A percentile compares a stretch with the other conserved stretches of the same genome.
These are phyloP conservation scores for Actinemys pallida DNA, from an alignment of 2,113 vertebrate genomes.

Conservation along the genomic window DNA sequence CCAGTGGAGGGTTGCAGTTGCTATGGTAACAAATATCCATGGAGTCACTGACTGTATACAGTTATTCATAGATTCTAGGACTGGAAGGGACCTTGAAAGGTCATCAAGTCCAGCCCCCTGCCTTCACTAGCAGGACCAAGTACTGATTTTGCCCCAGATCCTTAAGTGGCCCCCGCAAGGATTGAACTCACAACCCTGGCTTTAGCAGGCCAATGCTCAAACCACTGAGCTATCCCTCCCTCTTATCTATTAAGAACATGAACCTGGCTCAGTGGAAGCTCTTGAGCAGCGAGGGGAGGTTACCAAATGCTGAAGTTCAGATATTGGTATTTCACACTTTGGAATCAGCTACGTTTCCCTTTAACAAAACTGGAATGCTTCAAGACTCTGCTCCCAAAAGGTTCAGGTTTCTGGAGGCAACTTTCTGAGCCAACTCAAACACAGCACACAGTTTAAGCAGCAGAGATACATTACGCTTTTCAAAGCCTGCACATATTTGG, in stretches of 20 bases:
- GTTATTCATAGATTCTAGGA: no score
- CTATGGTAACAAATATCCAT: neutral
- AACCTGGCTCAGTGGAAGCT: neutral
- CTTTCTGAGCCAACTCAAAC: neutral
- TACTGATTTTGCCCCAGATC: no score
- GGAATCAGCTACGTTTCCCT: neutral
- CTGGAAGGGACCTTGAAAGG: no score
- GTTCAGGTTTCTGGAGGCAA: neutral
- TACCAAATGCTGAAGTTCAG: neutral
- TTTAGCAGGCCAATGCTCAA: no score
- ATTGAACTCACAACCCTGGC: no score
- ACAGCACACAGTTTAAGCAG: neutral
- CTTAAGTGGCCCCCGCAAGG: no score
- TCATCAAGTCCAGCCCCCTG: no score
- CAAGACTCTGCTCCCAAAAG: neutral
- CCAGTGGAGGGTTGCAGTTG: neutral
- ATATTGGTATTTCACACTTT: neutral
- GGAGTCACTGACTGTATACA: neutral
- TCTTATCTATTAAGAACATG: neutral
- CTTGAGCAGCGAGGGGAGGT: neutral
- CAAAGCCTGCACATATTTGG: neutral
- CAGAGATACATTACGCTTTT: neutral
- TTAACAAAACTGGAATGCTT: neutral
- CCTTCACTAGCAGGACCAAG: no score
- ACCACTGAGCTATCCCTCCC: no score